Evolutionary conservation across 2,888 invertebrate genomes (phyloP).

Genomic region (Lasioglossum morio): DNA sequence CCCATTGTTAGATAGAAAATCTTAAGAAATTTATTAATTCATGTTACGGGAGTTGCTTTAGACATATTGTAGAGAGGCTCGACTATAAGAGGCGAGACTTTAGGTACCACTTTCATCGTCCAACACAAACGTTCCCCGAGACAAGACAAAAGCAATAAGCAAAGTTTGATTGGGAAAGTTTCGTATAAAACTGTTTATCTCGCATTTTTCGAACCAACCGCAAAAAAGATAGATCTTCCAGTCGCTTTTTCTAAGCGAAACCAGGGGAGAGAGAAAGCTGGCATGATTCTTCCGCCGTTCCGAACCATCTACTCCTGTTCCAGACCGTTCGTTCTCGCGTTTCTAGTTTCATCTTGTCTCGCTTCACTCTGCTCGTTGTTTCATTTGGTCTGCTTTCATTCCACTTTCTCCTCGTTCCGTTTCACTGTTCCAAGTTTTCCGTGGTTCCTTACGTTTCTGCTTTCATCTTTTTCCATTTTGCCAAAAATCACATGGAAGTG

Average conservation of each 20-base stretch:
- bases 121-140: neutral
- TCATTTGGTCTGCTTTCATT: neutral
- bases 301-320: neutral
- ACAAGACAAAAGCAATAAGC: neutral
- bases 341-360: slow-evolving; percentile 18
- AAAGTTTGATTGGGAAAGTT: slow-evolving; percentile 10
- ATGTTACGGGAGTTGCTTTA: neutral
- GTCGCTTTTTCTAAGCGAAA: neutral
- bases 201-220: neutral
- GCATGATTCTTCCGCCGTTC: slow-evolving; percentile 3
- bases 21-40: neutral
- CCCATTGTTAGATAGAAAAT: neutral
- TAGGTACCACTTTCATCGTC: neutral
- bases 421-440: neutral
- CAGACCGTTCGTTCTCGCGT: slow-evolving; percentile 13
- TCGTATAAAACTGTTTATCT: neutral
- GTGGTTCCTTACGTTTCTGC: neutral
- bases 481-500: neutral
- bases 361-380: neutral
- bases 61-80: neutral
- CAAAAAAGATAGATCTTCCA: neutral
- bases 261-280: neutral
- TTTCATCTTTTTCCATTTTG: neutral
- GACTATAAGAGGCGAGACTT: neutral
- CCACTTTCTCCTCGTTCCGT: neutral